Percentiles rank a stretch among this genome's conserved stretches.
phyloP scores from a whole-genome alignment of 2,113 vertebrate genomes.

The Misgurnus anguillicaudatus region DNA sequence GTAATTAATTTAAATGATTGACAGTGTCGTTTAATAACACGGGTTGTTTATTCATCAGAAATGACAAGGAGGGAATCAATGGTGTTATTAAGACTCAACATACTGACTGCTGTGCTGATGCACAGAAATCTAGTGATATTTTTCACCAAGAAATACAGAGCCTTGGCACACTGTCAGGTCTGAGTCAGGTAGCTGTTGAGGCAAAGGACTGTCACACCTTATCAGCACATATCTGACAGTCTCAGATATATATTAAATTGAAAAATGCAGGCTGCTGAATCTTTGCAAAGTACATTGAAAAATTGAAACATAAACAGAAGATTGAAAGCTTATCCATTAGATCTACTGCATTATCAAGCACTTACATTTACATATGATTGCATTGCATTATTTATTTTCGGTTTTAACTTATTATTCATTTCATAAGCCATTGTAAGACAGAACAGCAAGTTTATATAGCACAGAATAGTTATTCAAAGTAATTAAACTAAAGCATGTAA shows the following conservation, averaged over 20 bases:
- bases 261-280: slow-evolving; percentile 5
- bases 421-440: background rate
- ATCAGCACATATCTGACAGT: slow-evolving; percentile 38
- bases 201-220: slow-evolving; percentile 19
- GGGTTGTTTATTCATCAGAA: too few relatives aligned
- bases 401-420: background rate
- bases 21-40: too few relatives aligned
- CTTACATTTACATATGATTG: background rate
- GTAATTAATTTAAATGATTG: too few relatives aligned
- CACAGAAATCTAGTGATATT: slow-evolving; percentile 2
- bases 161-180: slow-evolving; percentile 33
- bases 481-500: too few relatives aligned
- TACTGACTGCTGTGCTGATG: background rate
- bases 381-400: background rate
- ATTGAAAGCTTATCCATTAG: background rate
- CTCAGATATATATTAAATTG: slow-evolving; percentile 25
- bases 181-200: slow-evolving; percentile 14
- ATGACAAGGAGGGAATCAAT: too few relatives aligned
- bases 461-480: too few relatives aligned
- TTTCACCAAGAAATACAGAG: slow-evolving; percentile 16
- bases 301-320: slow-evolving; percentile 1
- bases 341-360: too few relatives aligned
- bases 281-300: background rate
- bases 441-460: too few relatives aligned
- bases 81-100: background rate